Evolutionary conservation across 2,888 invertebrate genomes (phyloP), one percentile per base, ranked within the genome.

Genomic region (Napeogenes inachia): DNA sequence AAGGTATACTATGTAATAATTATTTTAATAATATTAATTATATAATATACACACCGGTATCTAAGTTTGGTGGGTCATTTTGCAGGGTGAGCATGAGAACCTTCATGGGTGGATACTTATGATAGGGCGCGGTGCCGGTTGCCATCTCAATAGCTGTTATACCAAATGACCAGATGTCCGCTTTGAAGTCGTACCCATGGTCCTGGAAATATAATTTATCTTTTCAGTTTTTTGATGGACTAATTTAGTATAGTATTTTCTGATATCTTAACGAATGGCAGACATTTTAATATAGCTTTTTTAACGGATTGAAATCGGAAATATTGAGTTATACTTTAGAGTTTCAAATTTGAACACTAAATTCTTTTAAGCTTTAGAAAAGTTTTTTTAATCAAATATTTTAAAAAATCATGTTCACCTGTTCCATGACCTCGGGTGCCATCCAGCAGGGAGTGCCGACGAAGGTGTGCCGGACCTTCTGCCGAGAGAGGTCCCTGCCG

Each of bases 361-460:
- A n/a, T n/a, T n/a, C n/a, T n/a, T n/a, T n/a, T n/a, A n/a, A 21
- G 21, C 21, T 21, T 21, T 21, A 21, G 21, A 1, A 21, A 21
- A 21, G 21, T 21, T 21, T 21, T 21, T 21, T 21, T 21, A 21
- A 21, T 21, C 1, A 21, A 21, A 21, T 21, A 21, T 21, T 21
- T 21, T 1, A 21, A 21, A 21, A 21, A 21, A 21, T 21, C 12
- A 10, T 32, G 3, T 55, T 57, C 84, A 95, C 95, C 92, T 98
- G 98, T 88, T 98, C 97, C 99, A 99, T 99, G 70, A 99, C 99
- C 92, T 99, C 99, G 1, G 99, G 99, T 2, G 99, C 99, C 99
- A 99, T 99, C 99, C 99, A 99, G 80, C 99, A 99, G 0, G 99
- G 99, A 0, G 99, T 99, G 12, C 99, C 99, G 2, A 99, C 99